Base-by-base conservation (phyloP, 1,140 invertebrate species). In the Drosophila tani region DNA sequence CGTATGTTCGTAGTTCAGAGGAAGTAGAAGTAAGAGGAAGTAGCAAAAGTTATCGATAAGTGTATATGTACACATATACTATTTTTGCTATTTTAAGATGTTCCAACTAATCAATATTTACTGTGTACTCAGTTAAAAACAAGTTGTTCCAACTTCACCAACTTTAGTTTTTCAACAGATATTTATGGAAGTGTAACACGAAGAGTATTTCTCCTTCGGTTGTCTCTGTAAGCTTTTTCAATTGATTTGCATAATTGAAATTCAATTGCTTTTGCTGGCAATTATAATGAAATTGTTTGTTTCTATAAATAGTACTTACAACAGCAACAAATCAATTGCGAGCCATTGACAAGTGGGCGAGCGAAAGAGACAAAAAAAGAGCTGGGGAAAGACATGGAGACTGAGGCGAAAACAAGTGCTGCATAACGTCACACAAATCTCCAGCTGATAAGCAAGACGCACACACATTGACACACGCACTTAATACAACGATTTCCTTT, bases 221-320 rank as follows among this genome's bases (percentile, higher is more conserved):
- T 11, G 8, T 55, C 32, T 1, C 53, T 43, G 17, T 29, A 46
- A 5, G 15, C 12, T 43, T 59, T 81, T 47, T 53, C 51, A 60
- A 50, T 64, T 75, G 49, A 56, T 82, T 59, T 78, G 53, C 58
- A 47, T 57, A 70, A 85, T 85, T 81, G 47, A 79, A 79, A 79
- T 85, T 78, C 78, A 85, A 81, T 65, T 74, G 78, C 17, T 78
- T 66, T 38, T 73, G 66, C 68, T 65, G 67, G 70, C 68, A 81
- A 85, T 81, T 70, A 75, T 82, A 86, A 75, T 86, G 75, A 79
- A 82, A 86, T 82, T 78, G 78, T 86, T 78, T 82, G 65, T 53
- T 57, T 64, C 47, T 85, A 86, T 67, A 85, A 86, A 82, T 85
- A 86, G 75, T 15, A 57, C 43, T 73, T 73, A 60, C 38, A 73